Percentiles rank a stretch among this genome's conserved stretches.
Evolutionary conservation across 2,113 vertebrate species (phyloP).

Genomic region (Alaudala cheleensis): DNA sequence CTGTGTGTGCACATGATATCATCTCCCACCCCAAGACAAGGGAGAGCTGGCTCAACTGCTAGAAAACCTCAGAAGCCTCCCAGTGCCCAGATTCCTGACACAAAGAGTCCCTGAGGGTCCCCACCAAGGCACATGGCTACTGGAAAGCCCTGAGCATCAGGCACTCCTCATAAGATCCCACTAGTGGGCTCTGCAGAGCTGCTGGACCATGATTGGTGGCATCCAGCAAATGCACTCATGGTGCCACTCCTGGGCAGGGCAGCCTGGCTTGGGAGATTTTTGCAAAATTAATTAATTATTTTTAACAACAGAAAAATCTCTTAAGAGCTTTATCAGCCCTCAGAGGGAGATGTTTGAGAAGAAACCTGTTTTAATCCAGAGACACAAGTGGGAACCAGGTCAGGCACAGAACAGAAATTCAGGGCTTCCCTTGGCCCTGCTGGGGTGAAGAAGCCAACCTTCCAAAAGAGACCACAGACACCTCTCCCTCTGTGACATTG

Average conservation of each 20-base stretch:
- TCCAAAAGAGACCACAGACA: background rate
- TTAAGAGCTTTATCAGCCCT: background rate
- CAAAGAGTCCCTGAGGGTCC: background rate
- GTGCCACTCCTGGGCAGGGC: background rate
- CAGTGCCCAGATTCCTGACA: background rate
- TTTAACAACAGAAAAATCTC: background rate
- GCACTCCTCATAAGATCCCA: background rate
- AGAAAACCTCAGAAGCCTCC: background rate
- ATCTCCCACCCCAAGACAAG: background rate
- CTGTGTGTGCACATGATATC: background rate
- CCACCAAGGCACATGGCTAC: background rate
- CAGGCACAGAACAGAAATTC: background rate
- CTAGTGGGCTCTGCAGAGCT: background rate
- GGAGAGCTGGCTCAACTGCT: background rate
- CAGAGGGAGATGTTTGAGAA: accelerated
- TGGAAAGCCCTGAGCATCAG: background rate
- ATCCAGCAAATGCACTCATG: background rate
- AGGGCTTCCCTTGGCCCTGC: background rate
- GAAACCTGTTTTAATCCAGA: background rate
- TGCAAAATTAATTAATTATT: background rate
- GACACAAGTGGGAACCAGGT: background rate
- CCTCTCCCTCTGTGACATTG: background rate
- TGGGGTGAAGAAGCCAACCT: background rate
- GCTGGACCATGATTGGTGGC: background rate
- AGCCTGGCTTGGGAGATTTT: background rate